These are phyloP conservation scores for Gallinago nigripennis DNA, from an alignment of 2,797 vertebrate genomes.

Conservation along the genomic window DNA sequence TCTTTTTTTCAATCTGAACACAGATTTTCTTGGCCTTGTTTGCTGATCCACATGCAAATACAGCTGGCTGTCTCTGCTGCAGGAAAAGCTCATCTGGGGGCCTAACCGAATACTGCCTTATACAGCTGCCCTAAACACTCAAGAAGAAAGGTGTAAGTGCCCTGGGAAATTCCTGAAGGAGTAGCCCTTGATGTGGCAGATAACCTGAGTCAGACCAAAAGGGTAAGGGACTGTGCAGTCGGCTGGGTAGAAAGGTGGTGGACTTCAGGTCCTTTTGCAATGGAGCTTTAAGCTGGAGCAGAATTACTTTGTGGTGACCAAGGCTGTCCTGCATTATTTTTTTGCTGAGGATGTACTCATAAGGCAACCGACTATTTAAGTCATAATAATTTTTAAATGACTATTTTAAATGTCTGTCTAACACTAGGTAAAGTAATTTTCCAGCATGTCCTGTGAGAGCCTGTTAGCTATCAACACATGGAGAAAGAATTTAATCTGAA, in stretches of 20 bases:
- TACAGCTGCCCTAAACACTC: background rate
- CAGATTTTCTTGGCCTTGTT: background rate
- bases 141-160: background rate
- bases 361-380: background rate
- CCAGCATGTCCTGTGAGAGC: accelerated
- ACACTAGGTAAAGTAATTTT: background rate
- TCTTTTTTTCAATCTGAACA: background rate
- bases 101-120: background rate
- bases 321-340: background rate
- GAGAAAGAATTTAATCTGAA: background rate
- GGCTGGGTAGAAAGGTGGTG: accelerated
- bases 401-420: background rate
- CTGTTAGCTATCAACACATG: background rate
- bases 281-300: background rate
- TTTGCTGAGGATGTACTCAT: background rate
- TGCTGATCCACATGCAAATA: background rate
- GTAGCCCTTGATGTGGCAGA: background rate
- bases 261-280: background rate
- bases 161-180: background rate
- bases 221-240: background rate
- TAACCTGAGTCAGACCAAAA: background rate
- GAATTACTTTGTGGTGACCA: background rate
- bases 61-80: background rate
- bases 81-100: background rate
- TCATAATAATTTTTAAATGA: background rate